Conservation (phyloP, 1,140 invertebrate species). For the Ericerus pela region DNA sequence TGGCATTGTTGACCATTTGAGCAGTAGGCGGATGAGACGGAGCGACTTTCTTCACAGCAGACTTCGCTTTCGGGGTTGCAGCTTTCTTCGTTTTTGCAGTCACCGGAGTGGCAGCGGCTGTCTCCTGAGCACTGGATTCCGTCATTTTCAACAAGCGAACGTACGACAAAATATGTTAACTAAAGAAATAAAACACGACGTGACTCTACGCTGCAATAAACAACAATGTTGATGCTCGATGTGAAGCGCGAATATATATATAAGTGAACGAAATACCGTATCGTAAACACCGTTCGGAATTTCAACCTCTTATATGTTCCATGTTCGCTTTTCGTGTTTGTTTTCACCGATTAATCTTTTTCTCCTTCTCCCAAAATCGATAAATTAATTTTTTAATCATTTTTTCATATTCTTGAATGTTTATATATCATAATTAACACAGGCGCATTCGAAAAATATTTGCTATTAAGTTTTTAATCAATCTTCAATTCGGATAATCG, state of each 20-base stretch:
- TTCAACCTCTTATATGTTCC: too few species aligned
- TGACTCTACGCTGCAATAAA: not conserved
- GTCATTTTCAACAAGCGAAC: not conserved
- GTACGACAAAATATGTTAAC: not conserved
- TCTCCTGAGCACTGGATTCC: not conserved
- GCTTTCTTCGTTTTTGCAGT: too few species aligned
- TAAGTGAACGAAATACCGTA: not conserved
- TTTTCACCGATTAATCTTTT: too few species aligned
- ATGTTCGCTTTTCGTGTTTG: too few species aligned
- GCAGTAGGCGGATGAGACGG: constrained; percentile 27
- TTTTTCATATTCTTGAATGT: too few species aligned
- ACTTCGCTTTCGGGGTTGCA: constrained; percentile 1
- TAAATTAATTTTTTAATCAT: too few species aligned
- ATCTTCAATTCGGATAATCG: too few species aligned
- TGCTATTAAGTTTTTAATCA: too few species aligned
- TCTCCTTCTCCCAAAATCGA: too few species aligned
- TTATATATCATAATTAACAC: too few species aligned
- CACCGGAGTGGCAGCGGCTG: not conserved
- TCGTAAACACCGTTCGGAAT: too few species aligned
- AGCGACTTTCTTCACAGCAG: constrained; percentile 21
- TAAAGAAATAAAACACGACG: not conserved
- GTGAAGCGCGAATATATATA: not conserved
- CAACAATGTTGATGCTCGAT: not conserved
- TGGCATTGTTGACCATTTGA: constrained; percentile 35
- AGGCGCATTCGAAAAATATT: too few species aligned